Base-by-base conservation (phyloP, 2,888 invertebrate genomes). In the Brachyptera putata region DNA sequence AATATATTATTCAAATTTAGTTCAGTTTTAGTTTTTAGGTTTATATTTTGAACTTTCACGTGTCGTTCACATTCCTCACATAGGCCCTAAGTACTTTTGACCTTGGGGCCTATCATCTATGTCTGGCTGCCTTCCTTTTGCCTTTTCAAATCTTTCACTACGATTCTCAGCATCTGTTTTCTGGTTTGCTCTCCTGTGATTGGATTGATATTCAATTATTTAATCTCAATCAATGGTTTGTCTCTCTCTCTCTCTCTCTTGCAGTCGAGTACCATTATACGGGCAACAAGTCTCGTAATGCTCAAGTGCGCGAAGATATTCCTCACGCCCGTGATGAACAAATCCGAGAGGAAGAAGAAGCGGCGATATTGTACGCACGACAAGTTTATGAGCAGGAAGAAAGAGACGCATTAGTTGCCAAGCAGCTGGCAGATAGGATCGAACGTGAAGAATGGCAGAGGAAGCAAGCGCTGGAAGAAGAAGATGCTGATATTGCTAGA, bases 261-360 rank as follows among this genome's bases (percentile, higher is more conserved):
- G 9, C 71, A 88, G 87, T 87, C 70, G 80, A 82, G 66, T 84
- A 86, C 68, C 91, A 91, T 73, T 86, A 88, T 69, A 84, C 84
- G 56, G 84, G 87, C 58, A 91, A 91, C 75, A 83, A 85, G 67
- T 82, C 79, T 61, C 80, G 89, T 59, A 88, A 89, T 75, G 86
- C 87, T 3, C 81, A 86, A 58, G 87, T 91, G 4, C 78, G 91
- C 39, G 86, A 88, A 70, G 91, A 91, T 74, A 81, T 88, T 68
- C 89, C 89, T 3, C 80, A 83, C 68, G 91, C 91, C 1, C 78
- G 83, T 65, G 81, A 84, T 65, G 87, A 89, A 67, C 91, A 91
- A 73, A 75, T 80, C 57, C 79, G 83, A 68, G 88, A 87, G 70
- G 59, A 58, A 9, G 61, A 64, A 30, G 60, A 56, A 25, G 70